Evolutionary conservation across 2,888 invertebrate species (phyloP), one percentile per base, ranked within the genome.

Genomic region (Pilophorus perplexus): DNA sequence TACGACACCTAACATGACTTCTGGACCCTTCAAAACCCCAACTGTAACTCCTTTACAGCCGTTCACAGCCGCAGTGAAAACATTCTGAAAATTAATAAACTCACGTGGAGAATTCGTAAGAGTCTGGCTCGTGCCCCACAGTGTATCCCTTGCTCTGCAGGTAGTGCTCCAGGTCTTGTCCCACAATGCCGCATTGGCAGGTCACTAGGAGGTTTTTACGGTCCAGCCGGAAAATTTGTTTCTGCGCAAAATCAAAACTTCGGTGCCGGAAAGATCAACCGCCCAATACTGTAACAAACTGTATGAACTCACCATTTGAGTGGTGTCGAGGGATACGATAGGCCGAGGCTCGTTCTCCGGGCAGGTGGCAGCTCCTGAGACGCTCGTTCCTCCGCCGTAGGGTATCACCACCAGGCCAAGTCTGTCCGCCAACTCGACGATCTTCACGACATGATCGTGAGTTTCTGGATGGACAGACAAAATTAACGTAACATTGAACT

Each of bases 41-140:
- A n/a, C n/a, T n/a, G n/a, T n/a, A n/a, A n/a, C n/a, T n/a, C n/a
- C n/a, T n/a, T n/a, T n/a, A n/a, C n/a, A n/a, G n/a, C n/a, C n/a
- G n/a, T n/a, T n/a, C n/a, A n/a, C n/a, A n/a, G n/a, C n/a, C n/a
- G n/a, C n/a, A n/a, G n/a, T n/a, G n/a, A n/a, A n/a, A n/a, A n/a
- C n/a, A n/a, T n/a, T n/a, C n/a, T n/a, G n/a, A n/a, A n/a, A n/a
- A n/a, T n/a, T n/a, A n/a, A n/a, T n/a, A n/a, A 25, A 57, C 48
- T 70, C 74, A 81, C 81, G 81, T 90, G 1, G 92, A 92, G 79
- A 99, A 99, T 79, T 99, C 98, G 78, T 93, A 94, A 1, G 96
- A 97, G 76, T 99, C 99, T 0, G 99, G 99, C 76, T 99, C 98
- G 77, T 99, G 96, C 0, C 99, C 99, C 1, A 90, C 87, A 0